Percentiles rank a stretch among this genome's conserved stretches.
Conservation (phyloP, 35 echinoderm and acorn worm genomes). For the Strongylocentrotus purpuratus region DNA sequence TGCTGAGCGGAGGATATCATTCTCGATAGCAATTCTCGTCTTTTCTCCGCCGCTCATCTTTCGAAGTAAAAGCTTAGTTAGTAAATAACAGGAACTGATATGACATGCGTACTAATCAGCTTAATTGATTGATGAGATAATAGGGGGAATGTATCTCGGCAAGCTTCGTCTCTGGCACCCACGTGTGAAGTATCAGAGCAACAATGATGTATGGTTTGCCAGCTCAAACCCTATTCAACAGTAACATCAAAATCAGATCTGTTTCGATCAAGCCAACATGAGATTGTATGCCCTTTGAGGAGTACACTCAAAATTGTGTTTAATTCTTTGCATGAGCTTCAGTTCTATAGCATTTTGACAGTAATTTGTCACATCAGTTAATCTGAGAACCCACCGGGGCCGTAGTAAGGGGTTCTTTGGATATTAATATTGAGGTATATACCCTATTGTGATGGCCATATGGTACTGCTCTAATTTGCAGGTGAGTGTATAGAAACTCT, state of each 20-base stretch:
- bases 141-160: neutral
- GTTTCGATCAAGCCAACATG: neutral
- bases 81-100: neutral
- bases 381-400: neutral
- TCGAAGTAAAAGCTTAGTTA: neutral
- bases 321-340: neutral
- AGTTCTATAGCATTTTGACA: neutral
- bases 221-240: neutral
- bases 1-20: neutral
- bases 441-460: neutral
- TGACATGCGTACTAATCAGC: neutral
- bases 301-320: neutral
- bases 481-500: neutral
- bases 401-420: neutral
- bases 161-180: neutral
- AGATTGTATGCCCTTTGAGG: neutral
- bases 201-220: neutral
- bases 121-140: constrained; percentile 12
- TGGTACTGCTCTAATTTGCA: constrained; percentile 2
- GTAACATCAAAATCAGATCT: neutral
- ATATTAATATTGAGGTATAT: neutral
- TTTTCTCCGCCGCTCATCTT: neutral
- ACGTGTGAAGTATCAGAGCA: neutral
- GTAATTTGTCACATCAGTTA: neutral
- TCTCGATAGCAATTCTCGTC: neutral